These are phyloP conservation scores for Panulirus ornatus DNA, from an alignment of 1,140 invertebrate genomes.

Conservation along the genomic window DNA sequence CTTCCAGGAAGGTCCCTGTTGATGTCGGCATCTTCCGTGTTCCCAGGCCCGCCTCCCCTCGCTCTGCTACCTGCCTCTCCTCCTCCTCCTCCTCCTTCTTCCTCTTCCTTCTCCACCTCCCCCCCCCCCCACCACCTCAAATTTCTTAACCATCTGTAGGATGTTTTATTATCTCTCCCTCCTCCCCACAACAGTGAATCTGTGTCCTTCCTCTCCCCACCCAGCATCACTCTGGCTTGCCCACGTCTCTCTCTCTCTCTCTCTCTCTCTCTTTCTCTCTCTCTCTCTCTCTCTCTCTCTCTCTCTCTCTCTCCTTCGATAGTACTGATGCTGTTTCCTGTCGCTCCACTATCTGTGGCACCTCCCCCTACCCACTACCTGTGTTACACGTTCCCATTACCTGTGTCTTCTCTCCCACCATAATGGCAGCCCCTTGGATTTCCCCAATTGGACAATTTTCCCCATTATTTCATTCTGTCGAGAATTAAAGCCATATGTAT, in stretches of 20 bases:
- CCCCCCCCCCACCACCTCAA: background rate
- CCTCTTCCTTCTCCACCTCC: background rate
- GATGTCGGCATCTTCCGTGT: background rate
- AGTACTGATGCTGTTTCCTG: background rate
- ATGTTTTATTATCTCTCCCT: background rate
- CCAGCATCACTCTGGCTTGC: background rate
- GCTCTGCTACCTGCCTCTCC: background rate
- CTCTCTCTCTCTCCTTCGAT: background rate
- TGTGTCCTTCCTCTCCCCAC: background rate
- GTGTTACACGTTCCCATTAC: background rate
- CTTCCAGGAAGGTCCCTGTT: no score
- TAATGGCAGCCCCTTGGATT: background rate
- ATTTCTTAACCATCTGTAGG: background rate
- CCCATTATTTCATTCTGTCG: background rate
- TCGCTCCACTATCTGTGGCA: background rate
- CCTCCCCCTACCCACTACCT: background rate
- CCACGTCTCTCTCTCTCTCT: background rate
- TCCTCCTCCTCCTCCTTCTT: constrained; percentile 12
- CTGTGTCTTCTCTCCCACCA: background rate
- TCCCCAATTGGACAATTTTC: background rate
- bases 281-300: background rate
- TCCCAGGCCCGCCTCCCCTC: background rate
- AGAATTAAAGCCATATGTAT: no score
- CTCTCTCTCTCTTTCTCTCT: background rate
- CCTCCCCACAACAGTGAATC: background rate